These are phyloP conservation scores for Aythya baeri DNA, from an alignment of 2,113 vertebrate genomes.

Conservation along the genomic window DNA sequence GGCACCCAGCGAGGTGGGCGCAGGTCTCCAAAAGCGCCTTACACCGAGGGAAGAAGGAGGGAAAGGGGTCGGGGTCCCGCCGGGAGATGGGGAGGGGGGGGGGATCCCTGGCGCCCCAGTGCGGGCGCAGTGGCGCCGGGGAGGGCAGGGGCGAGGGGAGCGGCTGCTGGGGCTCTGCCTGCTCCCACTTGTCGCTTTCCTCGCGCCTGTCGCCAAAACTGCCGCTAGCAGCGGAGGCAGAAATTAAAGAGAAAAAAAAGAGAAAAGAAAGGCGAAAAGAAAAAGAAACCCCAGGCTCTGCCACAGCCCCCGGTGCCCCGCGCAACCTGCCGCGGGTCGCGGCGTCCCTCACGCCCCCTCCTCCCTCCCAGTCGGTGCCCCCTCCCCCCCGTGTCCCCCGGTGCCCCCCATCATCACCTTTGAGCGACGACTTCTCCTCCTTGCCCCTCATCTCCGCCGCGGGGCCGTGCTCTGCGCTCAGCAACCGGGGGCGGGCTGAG, in stretches of 20 bases:
- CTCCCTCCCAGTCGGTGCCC: too few relatives aligned
- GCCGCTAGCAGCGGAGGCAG: background rate
- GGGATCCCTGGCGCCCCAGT: too few relatives aligned
- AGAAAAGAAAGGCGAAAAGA: too few relatives aligned
- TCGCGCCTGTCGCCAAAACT: background rate
- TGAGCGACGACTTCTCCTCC: constrained; percentile 76
- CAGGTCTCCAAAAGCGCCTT: background rate
- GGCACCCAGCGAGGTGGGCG: background rate
- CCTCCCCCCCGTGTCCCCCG: too few relatives aligned
- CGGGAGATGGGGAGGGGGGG: background rate
- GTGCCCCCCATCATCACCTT: constrained; percentile 70
- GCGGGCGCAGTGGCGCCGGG: background rate
- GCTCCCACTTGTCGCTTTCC: background rate
- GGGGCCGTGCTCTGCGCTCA: background rate
- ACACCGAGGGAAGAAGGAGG: background rate
- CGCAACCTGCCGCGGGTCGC: background rate
- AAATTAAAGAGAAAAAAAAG: too few relatives aligned
- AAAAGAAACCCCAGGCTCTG: too few relatives aligned
- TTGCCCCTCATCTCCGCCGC: constrained; percentile 73
- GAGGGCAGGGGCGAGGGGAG: background rate
- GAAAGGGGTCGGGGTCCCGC: background rate
- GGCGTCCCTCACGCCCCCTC: background rate
- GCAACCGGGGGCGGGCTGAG: background rate
- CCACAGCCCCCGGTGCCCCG: background rate
- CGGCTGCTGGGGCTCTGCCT: background rate